phyloP scores from a whole-genome alignment of 2,797 vertebrate genomes.

The Melanotaenia pygmaea region DNA sequence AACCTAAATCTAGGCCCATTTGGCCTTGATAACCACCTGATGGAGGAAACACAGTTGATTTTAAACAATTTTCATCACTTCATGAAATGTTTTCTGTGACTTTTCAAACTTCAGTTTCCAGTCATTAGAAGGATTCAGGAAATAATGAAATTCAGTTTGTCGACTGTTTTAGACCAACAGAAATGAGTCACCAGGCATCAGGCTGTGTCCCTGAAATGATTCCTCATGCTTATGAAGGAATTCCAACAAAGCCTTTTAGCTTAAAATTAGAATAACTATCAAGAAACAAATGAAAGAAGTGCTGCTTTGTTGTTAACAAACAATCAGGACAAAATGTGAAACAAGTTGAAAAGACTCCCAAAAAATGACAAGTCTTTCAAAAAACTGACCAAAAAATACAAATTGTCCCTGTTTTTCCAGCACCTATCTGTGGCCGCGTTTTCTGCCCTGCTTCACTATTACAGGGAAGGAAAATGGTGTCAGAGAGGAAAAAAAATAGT shows the following conservation, averaged over 20 bases:
- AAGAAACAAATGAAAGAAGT: not conserved
- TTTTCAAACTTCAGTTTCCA: not conserved
- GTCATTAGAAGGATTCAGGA: not conserved
- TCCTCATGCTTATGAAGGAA: not conserved
- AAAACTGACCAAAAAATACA: not conserved
- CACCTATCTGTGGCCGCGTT: not conserved
- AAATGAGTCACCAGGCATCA: not conserved
- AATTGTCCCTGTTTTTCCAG: not conserved
- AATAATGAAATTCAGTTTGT: not conserved
- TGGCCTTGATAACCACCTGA: not conserved
- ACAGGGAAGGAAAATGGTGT: constrained; percentile 19
- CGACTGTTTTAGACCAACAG: not conserved
- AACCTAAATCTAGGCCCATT: not conserved
- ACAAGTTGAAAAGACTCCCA: not conserved
- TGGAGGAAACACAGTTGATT: not conserved
- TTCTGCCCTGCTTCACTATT: not conserved
- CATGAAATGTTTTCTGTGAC: not conserved
- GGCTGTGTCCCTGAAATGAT: not conserved
- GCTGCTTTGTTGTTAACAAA: not conserved
- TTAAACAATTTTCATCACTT: not conserved
- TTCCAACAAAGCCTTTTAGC: not conserved
- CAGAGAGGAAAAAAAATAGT: not conserved
- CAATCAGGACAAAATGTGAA: not conserved
- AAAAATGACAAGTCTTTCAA: constrained; percentile 21
- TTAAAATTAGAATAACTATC: not conserved